phyloP scores from a whole-genome alignment of 2,888 invertebrate genomes.

The Drosophila meridionalis region DNA sequence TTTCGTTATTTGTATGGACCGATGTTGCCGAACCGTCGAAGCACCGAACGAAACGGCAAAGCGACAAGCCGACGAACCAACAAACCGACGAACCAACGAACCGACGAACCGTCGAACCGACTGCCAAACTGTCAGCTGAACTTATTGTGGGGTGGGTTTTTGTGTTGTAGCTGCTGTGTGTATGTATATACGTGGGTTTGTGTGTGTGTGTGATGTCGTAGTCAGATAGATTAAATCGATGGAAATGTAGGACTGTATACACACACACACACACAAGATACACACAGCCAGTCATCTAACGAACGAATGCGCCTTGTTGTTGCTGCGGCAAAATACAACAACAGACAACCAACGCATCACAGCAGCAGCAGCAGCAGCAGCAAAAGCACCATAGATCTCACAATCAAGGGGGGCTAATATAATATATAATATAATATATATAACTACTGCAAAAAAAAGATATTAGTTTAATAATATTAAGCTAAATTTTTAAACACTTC shows the following conservation, averaged over 20 bases:
- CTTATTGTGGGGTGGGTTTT: constrained; percentile 73
- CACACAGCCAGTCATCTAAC: constrained; percentile 71
- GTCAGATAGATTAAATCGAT: constrained; percentile 82
- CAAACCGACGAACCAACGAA: constrained; percentile 6
- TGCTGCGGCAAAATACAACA: constrained; percentile 78
- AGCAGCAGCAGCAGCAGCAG: constrained; percentile 60
- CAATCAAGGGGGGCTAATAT: constrained; percentile 21
- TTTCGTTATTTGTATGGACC: constrained; percentile 79
- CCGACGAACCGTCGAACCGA: constrained; percentile 14
- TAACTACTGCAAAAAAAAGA: neutral
- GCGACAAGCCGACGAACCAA: constrained; percentile 24
- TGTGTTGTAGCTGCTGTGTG: constrained; percentile 50
- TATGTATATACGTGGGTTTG: constrained; percentile 6
- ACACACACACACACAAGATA: constrained; percentile 40
- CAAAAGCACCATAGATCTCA: constrained; percentile 48
- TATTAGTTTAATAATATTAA: neutral
- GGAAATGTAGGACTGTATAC: constrained; percentile 81
- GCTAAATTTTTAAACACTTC: neutral
- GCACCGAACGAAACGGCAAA: constrained; percentile 32
- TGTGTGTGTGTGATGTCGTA: constrained; percentile 63
- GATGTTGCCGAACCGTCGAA: constrained; percentile 62
- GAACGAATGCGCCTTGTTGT: constrained; percentile 67
- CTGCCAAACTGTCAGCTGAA: constrained; percentile 35
- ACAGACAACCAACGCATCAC: constrained; percentile 70
- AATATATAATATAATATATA: too few species aligned